Evolutionary conservation across 2,113 vertebrate genomes (phyloP).

Genomic region (Melanostigma gelatinosum): DNA sequence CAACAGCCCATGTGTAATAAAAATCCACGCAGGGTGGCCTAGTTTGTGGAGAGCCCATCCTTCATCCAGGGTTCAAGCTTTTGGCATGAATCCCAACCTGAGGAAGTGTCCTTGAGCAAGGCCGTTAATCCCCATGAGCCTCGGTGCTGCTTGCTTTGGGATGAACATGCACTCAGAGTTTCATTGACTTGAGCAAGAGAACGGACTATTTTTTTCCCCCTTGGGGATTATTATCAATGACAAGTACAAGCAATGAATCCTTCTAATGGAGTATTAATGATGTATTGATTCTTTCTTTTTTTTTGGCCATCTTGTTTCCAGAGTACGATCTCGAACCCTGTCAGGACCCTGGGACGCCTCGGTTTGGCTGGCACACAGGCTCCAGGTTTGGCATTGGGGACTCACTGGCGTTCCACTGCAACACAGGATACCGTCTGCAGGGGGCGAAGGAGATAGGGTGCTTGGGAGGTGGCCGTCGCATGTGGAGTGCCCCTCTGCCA

Average conservation of each 20-base stretch:
- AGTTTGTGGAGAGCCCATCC: slow-evolving; percentile 40
- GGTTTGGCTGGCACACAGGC: slow-evolving; percentile 78
- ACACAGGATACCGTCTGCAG: slow-evolving; percentile 83
- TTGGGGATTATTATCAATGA: slow-evolving; percentile 1
- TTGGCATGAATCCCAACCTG: slow-evolving; percentile 40
- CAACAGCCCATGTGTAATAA: slow-evolving; percentile 33
- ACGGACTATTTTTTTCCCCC: not conserved
- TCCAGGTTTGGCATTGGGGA: slow-evolving; percentile 81
- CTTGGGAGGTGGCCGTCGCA: slow-evolving; percentile 83
- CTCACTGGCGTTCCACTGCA: slow-evolving; percentile 77
- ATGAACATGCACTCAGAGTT: slow-evolving; percentile 3
- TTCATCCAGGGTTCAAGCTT: slow-evolving; percentile 51
- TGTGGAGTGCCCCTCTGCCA: slow-evolving; percentile 86
- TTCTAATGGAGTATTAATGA: not conserved
- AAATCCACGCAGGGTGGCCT: slow-evolving; percentile 33
- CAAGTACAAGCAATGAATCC: not conserved
- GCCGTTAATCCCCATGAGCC: slow-evolving; percentile 21
- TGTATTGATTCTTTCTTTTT: not conserved
- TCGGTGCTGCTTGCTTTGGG: slow-evolving; percentile 9
- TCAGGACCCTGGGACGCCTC: slow-evolving; percentile 78
- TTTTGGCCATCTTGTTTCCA: slow-evolving; percentile 40
- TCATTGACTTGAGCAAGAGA: not conserved
- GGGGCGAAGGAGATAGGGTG: slow-evolving; percentile 78
- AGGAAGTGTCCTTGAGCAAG: slow-evolving; percentile 53
- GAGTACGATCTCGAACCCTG: slow-evolving; percentile 85